phyloP scores from a whole-genome alignment of 1,140 invertebrate genomes.

The Drosophila nigrodunni region DNA sequence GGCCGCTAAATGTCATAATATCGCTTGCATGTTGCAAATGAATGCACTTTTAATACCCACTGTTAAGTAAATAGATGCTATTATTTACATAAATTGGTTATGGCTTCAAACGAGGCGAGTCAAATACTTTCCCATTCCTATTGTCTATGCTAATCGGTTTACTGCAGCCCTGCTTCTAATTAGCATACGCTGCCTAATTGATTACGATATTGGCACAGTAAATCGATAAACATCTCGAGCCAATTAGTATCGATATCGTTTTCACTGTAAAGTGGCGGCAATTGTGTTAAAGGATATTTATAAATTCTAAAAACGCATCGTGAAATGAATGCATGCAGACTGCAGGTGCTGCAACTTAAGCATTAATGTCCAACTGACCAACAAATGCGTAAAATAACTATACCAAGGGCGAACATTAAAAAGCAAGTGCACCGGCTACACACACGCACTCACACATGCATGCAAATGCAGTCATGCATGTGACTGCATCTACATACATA shows the following conservation, averaged over 20 bases:
- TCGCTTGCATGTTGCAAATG: background rate
- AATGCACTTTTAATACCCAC: background rate
- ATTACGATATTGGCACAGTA: background rate
- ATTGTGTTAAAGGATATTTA: slow-evolving; percentile 1
- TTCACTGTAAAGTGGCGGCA: background rate
- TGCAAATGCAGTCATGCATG: background rate
- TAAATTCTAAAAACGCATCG: no score
- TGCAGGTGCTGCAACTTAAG: background rate
- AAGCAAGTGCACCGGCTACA: background rate
- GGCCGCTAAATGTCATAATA: slow-evolving; percentile 6
- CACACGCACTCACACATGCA: background rate
- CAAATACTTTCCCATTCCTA: background rate
- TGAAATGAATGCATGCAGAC: background rate
- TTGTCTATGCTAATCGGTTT: background rate
- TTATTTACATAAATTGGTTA: no score
- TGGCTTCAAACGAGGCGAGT: background rate
- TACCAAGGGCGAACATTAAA: background rate
- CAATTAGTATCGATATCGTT: slow-evolving; percentile 15
- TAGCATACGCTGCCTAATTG: slow-evolving; percentile 1
- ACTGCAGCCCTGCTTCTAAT: background rate
- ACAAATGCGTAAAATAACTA: background rate
- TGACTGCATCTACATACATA: background rate
- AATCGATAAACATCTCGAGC: slow-evolving; percentile 6
- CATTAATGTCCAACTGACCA: background rate
- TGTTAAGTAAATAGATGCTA: no score